Percentiles rank a stretch among this genome's conserved stretches.
Conservation (phyloP, 2,113 vertebrate species). For the Tenebrosternarchus preto region DNA sequence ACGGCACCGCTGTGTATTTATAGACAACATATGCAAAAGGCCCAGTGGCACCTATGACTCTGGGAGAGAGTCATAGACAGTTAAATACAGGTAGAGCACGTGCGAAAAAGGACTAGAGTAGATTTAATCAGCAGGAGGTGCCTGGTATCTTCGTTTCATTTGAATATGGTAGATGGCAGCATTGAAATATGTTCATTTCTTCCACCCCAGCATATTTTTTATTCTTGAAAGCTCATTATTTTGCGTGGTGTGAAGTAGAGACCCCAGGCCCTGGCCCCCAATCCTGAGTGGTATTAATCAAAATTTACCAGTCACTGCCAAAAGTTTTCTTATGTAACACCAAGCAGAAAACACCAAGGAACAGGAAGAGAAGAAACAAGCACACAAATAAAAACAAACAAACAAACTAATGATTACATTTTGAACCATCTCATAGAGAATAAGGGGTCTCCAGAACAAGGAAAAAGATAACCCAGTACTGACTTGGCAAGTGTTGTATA, state of each 20-base stretch:
- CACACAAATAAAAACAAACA: neutral
- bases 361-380: neutral
- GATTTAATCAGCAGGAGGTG: conserved; percentile 81
- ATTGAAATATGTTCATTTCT: conserved; percentile 78
- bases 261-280: conserved; percentile 72
- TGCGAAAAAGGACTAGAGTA: conserved; percentile 66
- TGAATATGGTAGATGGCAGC: conserved; percentile 75
- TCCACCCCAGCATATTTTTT: conserved; percentile 79
- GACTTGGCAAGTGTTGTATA: neutral
- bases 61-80: conserved; percentile 77
- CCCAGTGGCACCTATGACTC: conserved; percentile 74
- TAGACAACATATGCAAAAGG: conserved; percentile 81
- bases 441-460: neutral
- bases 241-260: conserved; percentile 70
- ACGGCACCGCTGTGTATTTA: conserved; percentile 77
- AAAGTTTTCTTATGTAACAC: conserved; percentile 65
- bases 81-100: conserved; percentile 78
- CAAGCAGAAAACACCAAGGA: conserved; percentile 5
- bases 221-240: conserved; percentile 93
- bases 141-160: conserved; percentile 81
- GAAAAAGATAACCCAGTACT: no score
- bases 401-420: neutral
- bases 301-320: conserved; percentile 73
- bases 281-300: conserved; percentile 85
- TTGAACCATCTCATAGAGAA: neutral